Evolutionary conservation across 2,888 invertebrate species (phyloP), one percentile per base, ranked within the genome.

Genomic region (Torymus aiolomorphi): DNA sequence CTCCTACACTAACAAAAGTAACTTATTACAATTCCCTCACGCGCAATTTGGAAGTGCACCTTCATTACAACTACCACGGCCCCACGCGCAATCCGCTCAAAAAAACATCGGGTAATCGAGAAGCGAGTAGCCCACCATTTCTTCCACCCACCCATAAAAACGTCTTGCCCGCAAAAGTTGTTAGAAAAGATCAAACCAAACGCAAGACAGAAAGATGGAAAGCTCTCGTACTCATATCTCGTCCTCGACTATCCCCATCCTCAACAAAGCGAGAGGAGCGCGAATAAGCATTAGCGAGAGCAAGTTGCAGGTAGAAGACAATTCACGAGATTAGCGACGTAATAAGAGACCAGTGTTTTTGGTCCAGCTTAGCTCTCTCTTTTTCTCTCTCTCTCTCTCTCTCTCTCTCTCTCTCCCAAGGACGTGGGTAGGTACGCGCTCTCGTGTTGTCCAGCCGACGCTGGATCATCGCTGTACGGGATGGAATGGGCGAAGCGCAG

Each of bases 341-440:
- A 88, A 88, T 89, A 88, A 88, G 88, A 87, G 88, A 89, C 86
- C 86, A 84, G 87, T 88, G 88, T 89, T 88, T 89, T 89, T 87
- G 87, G 88, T 85, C 86, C 82, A 82, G 84, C 84, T 84, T 84
- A 85, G 84, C 85, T 73, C 52, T 42, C 70, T 61, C 70, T 74
- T 57, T 69, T 65, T 51, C 16, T 52, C 67, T 62, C 42, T 84
- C 84, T 52, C 20, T 11, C 24, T 42, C 0, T n/a, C 51, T 70
- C 56, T n/a, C 42, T 14, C 42, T 31, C 31, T 31, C 42, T 42
- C 42, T 42, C 42, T 42, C 42, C 8, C 42, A 42, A 42, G 42
- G 8, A 42, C 42, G 42, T 42, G 42, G 42, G 42, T 42, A 42
- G 42, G 42, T 1, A 59, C 62, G 69, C 5, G 13, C 10, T 69